A percentile compares a stretch with the other conserved stretches of the same genome.
Evolutionary conservation across 2,888 invertebrate genomes (phyloP).

Genomic region (Philaethria dido): DNA sequence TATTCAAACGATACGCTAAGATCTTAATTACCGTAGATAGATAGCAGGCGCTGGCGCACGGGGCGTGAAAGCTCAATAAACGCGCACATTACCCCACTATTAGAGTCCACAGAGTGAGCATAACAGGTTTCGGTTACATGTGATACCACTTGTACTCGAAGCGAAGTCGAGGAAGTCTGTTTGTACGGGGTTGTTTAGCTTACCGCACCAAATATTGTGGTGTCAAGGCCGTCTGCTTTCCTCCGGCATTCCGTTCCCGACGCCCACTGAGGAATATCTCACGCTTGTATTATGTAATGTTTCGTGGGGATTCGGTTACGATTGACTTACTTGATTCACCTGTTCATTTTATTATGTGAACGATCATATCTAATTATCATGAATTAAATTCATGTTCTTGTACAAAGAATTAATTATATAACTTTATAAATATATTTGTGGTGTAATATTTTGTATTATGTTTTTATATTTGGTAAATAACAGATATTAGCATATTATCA

Average conservation of each 20-base stretch:
- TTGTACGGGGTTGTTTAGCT: conserved; percentile 62
- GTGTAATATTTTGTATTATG: background rate
- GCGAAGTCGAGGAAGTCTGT: conserved; percentile 44
- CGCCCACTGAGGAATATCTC: conserved; percentile 81
- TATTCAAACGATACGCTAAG: conserved; percentile 42
- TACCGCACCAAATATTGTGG: conserved; percentile 76
- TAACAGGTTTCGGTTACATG: conserved; percentile 39
- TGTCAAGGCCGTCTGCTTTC: conserved; percentile 83
- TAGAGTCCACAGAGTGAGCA: conserved; percentile 56
- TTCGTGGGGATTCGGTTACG: conserved; percentile 68
- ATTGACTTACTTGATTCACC: conserved; percentile 61
- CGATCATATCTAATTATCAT: conserved; percentile 7
- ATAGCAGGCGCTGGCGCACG: conserved; percentile 63
- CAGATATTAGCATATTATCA: no score
- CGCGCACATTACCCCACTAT: conserved; percentile 58
- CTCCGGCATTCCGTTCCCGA: conserved; percentile 78
- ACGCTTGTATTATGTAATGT: conserved; percentile 76
- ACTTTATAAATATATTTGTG: background rate
- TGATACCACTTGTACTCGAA: conserved; percentile 49
- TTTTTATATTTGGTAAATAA: background rate
- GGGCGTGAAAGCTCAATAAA: conserved; percentile 72
- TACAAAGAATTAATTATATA: background rate
- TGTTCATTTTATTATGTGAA: conserved; percentile 28
- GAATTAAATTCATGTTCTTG: background rate
- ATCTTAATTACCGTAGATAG: conserved; percentile 71